phyloP scores from a whole-genome alignment of 2,797 vertebrate genomes.

The Leptoclinus maculatus region DNA sequence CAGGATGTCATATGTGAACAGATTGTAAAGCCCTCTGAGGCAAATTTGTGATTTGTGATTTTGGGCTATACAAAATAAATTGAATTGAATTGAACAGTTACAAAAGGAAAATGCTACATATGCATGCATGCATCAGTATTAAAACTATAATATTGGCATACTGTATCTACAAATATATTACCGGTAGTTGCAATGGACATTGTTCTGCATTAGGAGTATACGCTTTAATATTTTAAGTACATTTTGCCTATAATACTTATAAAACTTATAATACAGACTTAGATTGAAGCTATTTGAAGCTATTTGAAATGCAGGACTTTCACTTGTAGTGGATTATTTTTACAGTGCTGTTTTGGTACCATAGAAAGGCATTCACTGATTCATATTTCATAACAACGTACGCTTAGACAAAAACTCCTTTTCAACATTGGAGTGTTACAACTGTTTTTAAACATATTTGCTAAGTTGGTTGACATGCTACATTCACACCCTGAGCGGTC shows the following conservation, averaged over 20 bases:
- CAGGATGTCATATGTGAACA: too few relatives aligned
- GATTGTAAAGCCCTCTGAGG: too few relatives aligned
- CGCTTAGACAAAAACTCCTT: neutral
- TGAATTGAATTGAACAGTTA: neutral
- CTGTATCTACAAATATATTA: neutral
- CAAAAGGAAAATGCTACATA: neutral
- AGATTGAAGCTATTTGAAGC: neutral
- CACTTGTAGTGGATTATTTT: neutral
- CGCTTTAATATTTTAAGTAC: neutral
- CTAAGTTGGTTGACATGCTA: conserved; percentile 10
- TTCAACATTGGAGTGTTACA: neutral
- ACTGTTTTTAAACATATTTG: neutral
- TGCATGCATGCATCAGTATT: neutral
- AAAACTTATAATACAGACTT: neutral
- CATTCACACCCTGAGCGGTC: conserved; percentile 20
- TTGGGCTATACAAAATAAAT: too few relatives aligned
- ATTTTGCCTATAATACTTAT: neutral
- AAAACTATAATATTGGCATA: neutral
- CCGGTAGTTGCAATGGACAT: neutral
- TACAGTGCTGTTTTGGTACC: neutral
- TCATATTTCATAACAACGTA: neutral
- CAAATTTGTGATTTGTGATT: too few relatives aligned
- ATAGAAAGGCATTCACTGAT: neutral
- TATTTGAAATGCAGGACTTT: neutral
- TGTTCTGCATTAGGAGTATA: neutral